Evolutionary conservation across 2,797 vertebrate species (phyloP).

Genomic region (Coregonus ussuriensis): DNA sequence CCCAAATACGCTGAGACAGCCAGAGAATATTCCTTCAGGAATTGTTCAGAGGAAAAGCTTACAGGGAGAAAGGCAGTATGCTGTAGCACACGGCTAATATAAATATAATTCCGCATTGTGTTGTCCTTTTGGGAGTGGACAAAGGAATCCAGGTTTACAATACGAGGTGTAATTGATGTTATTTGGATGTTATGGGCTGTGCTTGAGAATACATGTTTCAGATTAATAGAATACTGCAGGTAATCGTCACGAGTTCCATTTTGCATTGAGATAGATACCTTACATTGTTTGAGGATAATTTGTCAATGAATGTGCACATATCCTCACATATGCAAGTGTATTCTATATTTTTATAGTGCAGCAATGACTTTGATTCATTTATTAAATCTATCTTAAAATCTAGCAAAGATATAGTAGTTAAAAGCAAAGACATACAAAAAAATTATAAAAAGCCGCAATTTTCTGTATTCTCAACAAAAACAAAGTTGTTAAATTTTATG

Average conservation of each 20-base stretch:
- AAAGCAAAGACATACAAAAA: neutral
- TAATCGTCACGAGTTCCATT: neutral
- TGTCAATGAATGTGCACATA: no score
- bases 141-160: neutral
- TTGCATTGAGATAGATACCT: neutral
- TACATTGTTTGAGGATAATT: no score
- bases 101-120: neutral
- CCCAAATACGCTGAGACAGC: constrained; percentile 29
- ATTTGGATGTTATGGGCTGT: neutral
- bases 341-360: no score
- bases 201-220: neutral
- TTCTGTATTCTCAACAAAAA: neutral
- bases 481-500: neutral
- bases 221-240: neutral
- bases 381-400: no score
- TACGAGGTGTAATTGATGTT: constrained; percentile 10
- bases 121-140: constrained; percentile 9
- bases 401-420: no score
- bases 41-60: constrained; percentile 43
- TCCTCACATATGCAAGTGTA: no score
- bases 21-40: constrained; percentile 39
- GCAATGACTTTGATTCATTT: no score
- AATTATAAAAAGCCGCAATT: neutral
- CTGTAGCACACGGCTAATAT: constrained; percentile 35
- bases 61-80: constrained; percentile 15